phyloP scores from a whole-genome alignment of 2,797 vertebrate species.

The Spondyliosoma cantharus region DNA sequence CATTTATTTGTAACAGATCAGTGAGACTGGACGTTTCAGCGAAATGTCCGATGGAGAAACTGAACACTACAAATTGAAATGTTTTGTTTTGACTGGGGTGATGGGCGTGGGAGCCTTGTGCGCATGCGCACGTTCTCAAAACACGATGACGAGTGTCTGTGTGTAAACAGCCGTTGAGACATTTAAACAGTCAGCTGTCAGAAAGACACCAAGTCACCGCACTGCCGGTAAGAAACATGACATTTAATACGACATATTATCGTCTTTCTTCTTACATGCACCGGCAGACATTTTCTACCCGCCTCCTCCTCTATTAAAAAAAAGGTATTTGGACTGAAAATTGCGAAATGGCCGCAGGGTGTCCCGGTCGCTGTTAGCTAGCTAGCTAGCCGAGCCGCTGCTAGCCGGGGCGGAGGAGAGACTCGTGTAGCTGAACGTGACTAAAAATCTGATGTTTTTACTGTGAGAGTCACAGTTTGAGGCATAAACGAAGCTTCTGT shows the following conservation, averaged over 20 bases:
- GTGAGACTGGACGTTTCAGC: no score
- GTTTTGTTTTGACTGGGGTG: neutral
- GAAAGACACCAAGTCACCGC: neutral
- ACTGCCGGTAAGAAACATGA: slow-evolving; percentile 21
- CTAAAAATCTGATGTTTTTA: neutral
- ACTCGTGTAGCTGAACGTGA: neutral
- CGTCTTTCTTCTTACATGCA: accelerated
- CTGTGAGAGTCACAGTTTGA: neutral
- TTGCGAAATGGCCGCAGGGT: accelerated
- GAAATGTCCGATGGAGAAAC: no score
- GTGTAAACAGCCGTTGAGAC: slow-evolving; percentile 73
- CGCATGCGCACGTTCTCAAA: slow-evolving; percentile 72
- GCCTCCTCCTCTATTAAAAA: accelerated
- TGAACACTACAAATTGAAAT: no score
- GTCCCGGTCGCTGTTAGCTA: neutral
- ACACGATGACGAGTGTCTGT: slow-evolving; percentile 48
- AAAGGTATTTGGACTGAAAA: neutral
- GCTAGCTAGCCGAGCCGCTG: neutral
- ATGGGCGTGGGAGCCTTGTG: neutral
- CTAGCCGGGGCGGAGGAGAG: neutral
- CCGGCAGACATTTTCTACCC: accelerated
- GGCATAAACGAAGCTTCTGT: neutral
- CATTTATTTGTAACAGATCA: no score
- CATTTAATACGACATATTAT: accelerated
- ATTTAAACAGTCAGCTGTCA: slow-evolving; percentile 78